These are phyloP conservation scores for Exephanes ischioxanthus DNA, from an alignment of 2,888 invertebrate species.

Conservation along the genomic window DNA sequence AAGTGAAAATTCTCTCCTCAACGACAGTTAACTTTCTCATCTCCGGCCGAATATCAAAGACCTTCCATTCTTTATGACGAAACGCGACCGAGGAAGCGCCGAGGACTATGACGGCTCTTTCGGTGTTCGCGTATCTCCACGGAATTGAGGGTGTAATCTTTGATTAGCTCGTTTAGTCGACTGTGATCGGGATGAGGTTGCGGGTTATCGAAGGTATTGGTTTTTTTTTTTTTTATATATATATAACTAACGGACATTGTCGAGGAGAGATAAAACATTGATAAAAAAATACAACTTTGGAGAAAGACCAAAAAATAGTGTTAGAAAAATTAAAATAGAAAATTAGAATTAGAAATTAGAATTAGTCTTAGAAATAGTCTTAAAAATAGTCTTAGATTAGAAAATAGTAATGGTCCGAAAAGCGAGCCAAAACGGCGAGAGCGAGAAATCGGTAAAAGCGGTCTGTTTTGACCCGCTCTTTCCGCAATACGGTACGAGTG, in stretches of 20 bases:
- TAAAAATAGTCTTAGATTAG: too few species aligned
- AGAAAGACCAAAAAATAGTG: not conserved
- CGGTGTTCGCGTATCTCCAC: slow-evolving; percentile 16
- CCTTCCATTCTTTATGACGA: slow-evolving; percentile 56
- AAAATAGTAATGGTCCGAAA: too few species aligned
- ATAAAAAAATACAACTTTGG: not conserved
- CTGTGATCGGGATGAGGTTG: not conserved
- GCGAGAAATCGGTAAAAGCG: too few species aligned
- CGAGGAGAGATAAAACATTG: not conserved
- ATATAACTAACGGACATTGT: too few species aligned
- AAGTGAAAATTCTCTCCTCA: slow-evolving; percentile 54
- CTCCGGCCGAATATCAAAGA: slow-evolving; percentile 51
- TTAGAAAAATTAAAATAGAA: too few species aligned
- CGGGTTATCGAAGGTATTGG: not conserved
- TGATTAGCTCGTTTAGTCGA: not conserved
- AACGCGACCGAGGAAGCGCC: not conserved
- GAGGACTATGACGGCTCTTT: slow-evolving; percentile 12
- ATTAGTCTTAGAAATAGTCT: too few species aligned
- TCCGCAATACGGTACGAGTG: too few species aligned
- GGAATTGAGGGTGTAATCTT: not conserved
- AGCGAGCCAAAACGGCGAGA: too few species aligned
- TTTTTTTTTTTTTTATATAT: not conserved
- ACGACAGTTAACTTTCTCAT: slow-evolving; percentile 59
- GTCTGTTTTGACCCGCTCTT: too few species aligned
- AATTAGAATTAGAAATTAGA: too few species aligned